A percentile compares a stretch with the other conserved stretches of the same genome.
phyloP scores from a whole-genome alignment of 2,113 vertebrate species.

The Apistogramma diplotaenia region DNA sequence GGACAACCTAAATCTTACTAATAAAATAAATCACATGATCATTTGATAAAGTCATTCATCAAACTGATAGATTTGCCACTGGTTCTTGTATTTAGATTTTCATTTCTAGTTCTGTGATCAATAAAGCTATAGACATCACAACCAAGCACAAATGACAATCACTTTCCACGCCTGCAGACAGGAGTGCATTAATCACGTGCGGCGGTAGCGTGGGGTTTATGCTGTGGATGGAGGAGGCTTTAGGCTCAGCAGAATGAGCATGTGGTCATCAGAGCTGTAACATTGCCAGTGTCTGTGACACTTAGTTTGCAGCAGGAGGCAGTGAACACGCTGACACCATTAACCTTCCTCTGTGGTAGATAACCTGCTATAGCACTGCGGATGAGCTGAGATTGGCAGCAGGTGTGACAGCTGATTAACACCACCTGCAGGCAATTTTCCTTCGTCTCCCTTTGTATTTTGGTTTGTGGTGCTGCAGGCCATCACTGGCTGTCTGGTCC shows the following conservation, averaged over 20 bases:
- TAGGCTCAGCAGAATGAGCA: neutral
- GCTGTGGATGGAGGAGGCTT: neutral
- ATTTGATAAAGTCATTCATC: no score
- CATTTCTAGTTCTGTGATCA: neutral
- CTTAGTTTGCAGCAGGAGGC: neutral
- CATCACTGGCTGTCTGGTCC: neutral
- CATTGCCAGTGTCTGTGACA: neutral
- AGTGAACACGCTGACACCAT: neutral
- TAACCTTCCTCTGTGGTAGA: neutral
- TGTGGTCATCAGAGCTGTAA: neutral
- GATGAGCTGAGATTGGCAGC: neutral
- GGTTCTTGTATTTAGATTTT: neutral
- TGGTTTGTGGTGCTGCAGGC: neutral
- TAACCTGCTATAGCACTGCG: neutral
- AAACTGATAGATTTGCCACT: neutral
- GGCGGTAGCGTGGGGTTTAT: neutral
- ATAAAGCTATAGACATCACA: neutral
- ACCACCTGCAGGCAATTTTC: neutral
- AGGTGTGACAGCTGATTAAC: slow-evolving; percentile 12
- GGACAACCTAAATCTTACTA: neutral
- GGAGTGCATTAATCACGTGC: neutral
- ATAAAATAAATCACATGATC: no score
- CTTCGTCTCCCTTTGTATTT: neutral
- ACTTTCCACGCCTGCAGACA: neutral
- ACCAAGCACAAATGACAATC: neutral